Evolutionary conservation across 2,797 vertebrate species (phyloP).

Genomic region (Chiloscyllium punctatum): DNA sequence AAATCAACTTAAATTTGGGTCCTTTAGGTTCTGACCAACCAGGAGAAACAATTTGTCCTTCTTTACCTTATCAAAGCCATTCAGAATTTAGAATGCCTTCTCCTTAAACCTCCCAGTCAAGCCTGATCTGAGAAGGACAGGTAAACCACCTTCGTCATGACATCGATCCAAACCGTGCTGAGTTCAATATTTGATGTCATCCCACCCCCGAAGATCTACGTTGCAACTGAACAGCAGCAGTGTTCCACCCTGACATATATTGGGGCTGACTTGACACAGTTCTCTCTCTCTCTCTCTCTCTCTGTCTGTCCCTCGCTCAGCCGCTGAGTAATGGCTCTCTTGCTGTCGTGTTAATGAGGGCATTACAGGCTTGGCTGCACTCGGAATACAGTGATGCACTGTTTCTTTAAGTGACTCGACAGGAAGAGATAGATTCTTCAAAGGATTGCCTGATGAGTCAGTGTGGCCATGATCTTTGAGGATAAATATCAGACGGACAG

Average conservation of each 20-base stretch:
- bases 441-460: neutral
- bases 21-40: neutral
- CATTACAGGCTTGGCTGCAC: neutral
- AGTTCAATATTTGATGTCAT: neutral
- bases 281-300: neutral
- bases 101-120: neutral
- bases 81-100: neutral
- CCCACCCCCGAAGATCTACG: no score
- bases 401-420: conserved; percentile 6
- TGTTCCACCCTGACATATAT: neutral
- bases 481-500: neutral
- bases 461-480: neutral
- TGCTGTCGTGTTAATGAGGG: neutral
- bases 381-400: conserved; percentile 1
- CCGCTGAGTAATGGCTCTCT: neutral
- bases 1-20: neutral
- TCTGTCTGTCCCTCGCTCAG: neutral
- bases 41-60: neutral
- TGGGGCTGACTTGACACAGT: neutral
- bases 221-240: neutral
- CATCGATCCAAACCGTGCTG: neutral
- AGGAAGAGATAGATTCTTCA: neutral
- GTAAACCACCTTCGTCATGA: neutral
- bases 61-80: neutral
- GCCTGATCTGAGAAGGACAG: neutral